phyloP scores from a whole-genome alignment of 2,888 invertebrate species.

The Volucella inflata region DNA sequence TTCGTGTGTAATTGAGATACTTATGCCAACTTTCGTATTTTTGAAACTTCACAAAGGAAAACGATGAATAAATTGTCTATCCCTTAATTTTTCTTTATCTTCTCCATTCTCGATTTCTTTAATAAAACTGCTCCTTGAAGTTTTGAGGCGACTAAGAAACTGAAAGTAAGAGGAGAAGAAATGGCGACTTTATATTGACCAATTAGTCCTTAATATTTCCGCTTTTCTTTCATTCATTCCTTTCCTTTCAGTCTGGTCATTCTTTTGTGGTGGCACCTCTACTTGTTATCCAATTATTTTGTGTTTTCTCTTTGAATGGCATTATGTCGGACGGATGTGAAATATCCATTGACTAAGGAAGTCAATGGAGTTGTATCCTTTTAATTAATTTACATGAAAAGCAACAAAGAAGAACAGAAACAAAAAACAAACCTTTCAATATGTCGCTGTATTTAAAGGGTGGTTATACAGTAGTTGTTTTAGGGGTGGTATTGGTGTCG shows the following conservation, averaged over 20 bases:
- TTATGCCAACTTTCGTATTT: slow-evolving; percentile 44
- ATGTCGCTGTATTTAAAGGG: not conserved
- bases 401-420: not conserved
- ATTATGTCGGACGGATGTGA: slow-evolving; percentile 27
- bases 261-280: slow-evolving; percentile 17
- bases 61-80: slow-evolving; percentile 66
- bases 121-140: not conserved
- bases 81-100: slow-evolving; percentile 50
- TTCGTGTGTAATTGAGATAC: too few species aligned
- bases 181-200: slow-evolving; percentile 67
- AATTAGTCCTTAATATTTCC: slow-evolving; percentile 74
- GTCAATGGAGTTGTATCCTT: slow-evolving; percentile 49
- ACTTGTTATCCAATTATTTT: slow-evolving; percentile 68
- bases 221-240: slow-evolving; percentile 20
- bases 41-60: slow-evolving; percentile 50
- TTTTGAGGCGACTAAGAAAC: slow-evolving; percentile 22
- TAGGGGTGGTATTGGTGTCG: not conserved
- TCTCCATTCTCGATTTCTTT: not conserved
- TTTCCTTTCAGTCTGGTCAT: slow-evolving; percentile 22
- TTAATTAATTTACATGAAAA: slow-evolving; percentile 62
- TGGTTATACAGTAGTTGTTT: too few species aligned
- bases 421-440: not conserved
- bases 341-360: slow-evolving; percentile 26
- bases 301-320: slow-evolving; percentile 37
- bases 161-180: slow-evolving; percentile 9